phyloP scores from a whole-genome alignment of 1,140 invertebrate species.

The Eueides isabella region DNA sequence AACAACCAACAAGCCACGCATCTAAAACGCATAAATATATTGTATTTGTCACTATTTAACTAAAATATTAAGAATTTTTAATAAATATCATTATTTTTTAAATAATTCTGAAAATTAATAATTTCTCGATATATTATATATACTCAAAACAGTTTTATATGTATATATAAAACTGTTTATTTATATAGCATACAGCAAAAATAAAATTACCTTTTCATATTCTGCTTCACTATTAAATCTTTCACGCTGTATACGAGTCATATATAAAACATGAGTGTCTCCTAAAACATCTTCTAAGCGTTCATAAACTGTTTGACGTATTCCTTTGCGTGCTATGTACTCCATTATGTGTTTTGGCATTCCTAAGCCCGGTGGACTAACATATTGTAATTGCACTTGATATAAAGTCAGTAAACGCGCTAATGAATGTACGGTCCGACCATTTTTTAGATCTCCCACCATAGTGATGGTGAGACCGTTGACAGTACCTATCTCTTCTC shows the following conservation, averaged over 20 bases:
- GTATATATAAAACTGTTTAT: no score
- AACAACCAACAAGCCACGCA: slow-evolving; percentile 93
- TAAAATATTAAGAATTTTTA: neutral
- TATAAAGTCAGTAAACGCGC: slow-evolving; percentile 95
- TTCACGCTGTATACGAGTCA: slow-evolving; percentile 98
- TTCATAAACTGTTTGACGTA: slow-evolving; percentile 89
- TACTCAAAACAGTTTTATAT: no score
- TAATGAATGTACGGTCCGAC: slow-evolving; percentile 98
- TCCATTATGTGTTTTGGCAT: slow-evolving; percentile 95
- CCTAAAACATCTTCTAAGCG: slow-evolving; percentile 92
- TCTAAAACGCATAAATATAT: slow-evolving; percentile 82
- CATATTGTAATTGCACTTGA: slow-evolving; percentile 94
- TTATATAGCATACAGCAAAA: neutral
- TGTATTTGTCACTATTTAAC: neutral
- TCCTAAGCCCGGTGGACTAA: slow-evolving; percentile 91
- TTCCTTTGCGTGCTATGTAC: slow-evolving; percentile 90
- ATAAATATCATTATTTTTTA: neutral
- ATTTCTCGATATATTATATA: no score
- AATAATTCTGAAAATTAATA: no score
- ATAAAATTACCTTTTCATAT: slow-evolving; percentile 89
- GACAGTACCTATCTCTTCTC: slow-evolving; percentile 99
- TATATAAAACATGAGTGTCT: slow-evolving; percentile 98
- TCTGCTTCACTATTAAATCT: slow-evolving; percentile 93
- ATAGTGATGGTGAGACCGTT: slow-evolving; percentile 96
- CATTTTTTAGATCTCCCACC: slow-evolving; percentile 98